phyloP scores from a whole-genome alignment of 2,797 vertebrate genomes.

The Sparidentex hasta region DNA sequence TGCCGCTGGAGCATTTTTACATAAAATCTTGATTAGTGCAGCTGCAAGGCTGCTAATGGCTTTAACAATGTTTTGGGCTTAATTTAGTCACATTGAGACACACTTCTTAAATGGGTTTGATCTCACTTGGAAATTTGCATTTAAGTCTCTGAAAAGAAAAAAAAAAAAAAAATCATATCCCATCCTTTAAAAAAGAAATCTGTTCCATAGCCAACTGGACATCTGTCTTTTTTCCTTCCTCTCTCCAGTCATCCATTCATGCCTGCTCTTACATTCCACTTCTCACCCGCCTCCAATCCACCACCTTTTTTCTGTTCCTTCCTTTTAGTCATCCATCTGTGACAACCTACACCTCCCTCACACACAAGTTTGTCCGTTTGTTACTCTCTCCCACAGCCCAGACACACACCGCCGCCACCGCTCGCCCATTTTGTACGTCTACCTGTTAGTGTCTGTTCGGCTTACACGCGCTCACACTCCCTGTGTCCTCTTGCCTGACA shows the following conservation, averaged over 20 bases:
- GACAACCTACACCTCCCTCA: constrained; percentile 73
- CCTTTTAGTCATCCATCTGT: constrained; percentile 76
- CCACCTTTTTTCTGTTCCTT: constrained; percentile 62
- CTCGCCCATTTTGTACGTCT: constrained; percentile 49
- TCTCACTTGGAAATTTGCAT: constrained; percentile 38
- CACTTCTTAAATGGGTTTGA: constrained; percentile 22
- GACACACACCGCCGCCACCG: constrained; percentile 46
- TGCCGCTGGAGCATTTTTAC: constrained; percentile 37
- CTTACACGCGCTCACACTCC: constrained; percentile 40
- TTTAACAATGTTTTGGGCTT: constrained; percentile 43
- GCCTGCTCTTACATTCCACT: constrained; percentile 63
- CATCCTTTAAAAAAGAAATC: constrained; percentile 21
- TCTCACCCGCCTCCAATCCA: constrained; percentile 58
- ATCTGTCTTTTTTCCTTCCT: constrained; percentile 52
- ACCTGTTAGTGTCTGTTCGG: constrained; percentile 50
- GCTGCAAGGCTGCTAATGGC: constrained; percentile 49
- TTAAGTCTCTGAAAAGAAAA: constrained; percentile 16
- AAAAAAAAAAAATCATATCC: constrained; percentile 43
- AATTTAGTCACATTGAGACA: constrained; percentile 33
- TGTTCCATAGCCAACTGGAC: constrained; percentile 31
- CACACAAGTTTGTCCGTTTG: constrained; percentile 61
- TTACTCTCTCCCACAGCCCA: constrained; percentile 47
- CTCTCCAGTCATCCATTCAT: constrained; percentile 63
- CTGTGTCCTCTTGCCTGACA: constrained; percentile 44
- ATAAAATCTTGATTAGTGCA: constrained; percentile 66